A percentile compares a stretch with the other conserved stretches of the same genome.
Conservation (phyloP, 1,140 invertebrate species). For the Phocides pigmalion region DNA sequence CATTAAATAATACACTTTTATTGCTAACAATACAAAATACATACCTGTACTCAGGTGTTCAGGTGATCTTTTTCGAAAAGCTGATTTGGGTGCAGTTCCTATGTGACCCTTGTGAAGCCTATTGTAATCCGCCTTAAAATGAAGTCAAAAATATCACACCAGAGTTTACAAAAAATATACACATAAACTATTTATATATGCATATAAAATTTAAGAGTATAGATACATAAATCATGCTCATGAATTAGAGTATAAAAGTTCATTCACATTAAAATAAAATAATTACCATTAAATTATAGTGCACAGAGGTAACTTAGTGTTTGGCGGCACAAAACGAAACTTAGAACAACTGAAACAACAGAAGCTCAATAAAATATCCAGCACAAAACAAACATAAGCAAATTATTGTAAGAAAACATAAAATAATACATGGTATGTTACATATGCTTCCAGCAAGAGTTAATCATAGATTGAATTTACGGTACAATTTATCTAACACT, state of each 20-base stretch:
- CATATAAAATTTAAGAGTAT: not conserved
- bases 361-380: constrained; percentile 37
- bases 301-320: constrained; percentile 24
- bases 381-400: constrained; percentile 2
- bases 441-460: too few species aligned
- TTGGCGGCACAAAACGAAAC: constrained; percentile 36
- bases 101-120: constrained; percentile 73
- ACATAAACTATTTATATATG: not conserved
- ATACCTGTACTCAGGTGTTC: constrained; percentile 56
- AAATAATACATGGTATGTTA: too few species aligned
- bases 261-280: constrained; percentile 2
- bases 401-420: not conserved
- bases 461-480: too few species aligned
- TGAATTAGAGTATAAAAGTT: not conserved
- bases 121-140: constrained; percentile 73
- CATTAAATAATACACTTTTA: too few species aligned
- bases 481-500: too few species aligned
- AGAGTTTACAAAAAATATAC: not conserved
- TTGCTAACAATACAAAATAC: not conserved
- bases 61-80: constrained; percentile 58
- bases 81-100: constrained; percentile 70
- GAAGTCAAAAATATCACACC: not conserved
- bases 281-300: constrained; percentile 29
- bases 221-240: not conserved
- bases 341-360: constrained; percentile 39